Conservation (phyloP, 2,888 invertebrate genomes). For the Drosophila engyochracea region DNA sequence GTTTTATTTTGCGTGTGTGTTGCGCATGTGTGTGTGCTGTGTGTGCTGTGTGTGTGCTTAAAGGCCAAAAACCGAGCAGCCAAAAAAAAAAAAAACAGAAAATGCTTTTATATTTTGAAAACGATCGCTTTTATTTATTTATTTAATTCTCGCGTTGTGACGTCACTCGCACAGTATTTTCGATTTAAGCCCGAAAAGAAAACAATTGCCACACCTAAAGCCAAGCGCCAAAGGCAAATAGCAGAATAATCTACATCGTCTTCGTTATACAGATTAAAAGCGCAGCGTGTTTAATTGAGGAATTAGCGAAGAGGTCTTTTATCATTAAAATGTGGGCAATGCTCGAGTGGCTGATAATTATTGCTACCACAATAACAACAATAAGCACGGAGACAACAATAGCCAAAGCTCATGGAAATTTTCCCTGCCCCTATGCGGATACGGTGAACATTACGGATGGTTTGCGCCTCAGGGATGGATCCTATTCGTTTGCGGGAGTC, state of each 20-base stretch:
- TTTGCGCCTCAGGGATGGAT: constrained; percentile 75
- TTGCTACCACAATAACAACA: constrained; percentile 13
- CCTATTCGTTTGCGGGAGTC: constrained; percentile 78
- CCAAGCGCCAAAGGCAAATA: constrained; percentile 1
- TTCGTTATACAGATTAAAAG: not conserved
- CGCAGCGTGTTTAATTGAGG: constrained; percentile 33
- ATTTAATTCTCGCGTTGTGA: constrained; percentile 60
- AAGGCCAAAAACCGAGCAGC: constrained; percentile 33
- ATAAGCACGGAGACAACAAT: not conserved
- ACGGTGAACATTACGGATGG: constrained; percentile 83
- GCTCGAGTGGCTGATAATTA: constrained; percentile 27
- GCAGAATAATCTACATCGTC: not conserved
- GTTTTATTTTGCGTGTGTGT: constrained; percentile 23
- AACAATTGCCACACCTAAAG: constrained; percentile 48
- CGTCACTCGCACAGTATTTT: constrained; percentile 53
- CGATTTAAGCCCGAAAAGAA: constrained; percentile 23
- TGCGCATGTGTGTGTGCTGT: constrained; percentile 27
- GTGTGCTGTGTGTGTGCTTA: constrained; percentile 26
- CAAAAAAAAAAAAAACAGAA: not conserved
- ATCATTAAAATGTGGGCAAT: constrained; percentile 39
- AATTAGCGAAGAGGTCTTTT: constrained; percentile 39
- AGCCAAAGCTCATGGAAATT: constrained; percentile 18
- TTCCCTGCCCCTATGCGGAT: constrained; percentile 78
- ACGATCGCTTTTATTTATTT: constrained; percentile 58
- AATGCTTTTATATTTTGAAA: constrained; percentile 22